These are phyloP conservation scores for Brachionus koreanus DNA, from an alignment of 1,140 invertebrate genomes.

Conservation along the genomic window DNA sequence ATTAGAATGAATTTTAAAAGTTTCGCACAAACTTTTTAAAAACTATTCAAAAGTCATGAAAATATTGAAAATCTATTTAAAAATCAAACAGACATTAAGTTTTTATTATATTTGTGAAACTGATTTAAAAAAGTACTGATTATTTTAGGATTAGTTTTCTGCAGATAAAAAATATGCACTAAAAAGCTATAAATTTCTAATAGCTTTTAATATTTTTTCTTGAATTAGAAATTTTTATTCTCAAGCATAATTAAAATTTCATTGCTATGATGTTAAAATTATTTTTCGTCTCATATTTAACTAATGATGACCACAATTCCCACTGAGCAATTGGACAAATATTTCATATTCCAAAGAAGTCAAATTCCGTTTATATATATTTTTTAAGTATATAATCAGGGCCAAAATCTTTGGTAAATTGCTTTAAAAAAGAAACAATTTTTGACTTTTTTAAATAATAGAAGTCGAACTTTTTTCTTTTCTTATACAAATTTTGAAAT, in stretches of 20 bases:
- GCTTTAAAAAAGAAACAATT: neutral
- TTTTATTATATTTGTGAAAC: neutral
- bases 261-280: constrained; percentile 35
- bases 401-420: constrained; percentile 42
- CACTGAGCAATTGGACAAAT: constrained; percentile 21
- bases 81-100: neutral
- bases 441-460: neutral
- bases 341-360: constrained; percentile 19
- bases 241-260: neutral
- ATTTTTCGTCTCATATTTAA: constrained; percentile 44
- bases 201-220: neutral
- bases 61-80: too few species aligned
- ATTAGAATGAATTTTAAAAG: too few species aligned
- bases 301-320: neutral
- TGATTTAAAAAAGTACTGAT: neutral
- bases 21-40: too few species aligned
- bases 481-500: neutral
- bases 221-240: neutral
- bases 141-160: neutral
- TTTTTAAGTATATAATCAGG: constrained; percentile 12
- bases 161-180: neutral
- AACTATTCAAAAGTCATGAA: too few species aligned
- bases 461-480: neutral
- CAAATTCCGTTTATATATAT: constrained; percentile 33
- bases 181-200: neutral